Conservation (phyloP, 2,113 vertebrate species). For the Poeciliopsis retropinna region DNA sequence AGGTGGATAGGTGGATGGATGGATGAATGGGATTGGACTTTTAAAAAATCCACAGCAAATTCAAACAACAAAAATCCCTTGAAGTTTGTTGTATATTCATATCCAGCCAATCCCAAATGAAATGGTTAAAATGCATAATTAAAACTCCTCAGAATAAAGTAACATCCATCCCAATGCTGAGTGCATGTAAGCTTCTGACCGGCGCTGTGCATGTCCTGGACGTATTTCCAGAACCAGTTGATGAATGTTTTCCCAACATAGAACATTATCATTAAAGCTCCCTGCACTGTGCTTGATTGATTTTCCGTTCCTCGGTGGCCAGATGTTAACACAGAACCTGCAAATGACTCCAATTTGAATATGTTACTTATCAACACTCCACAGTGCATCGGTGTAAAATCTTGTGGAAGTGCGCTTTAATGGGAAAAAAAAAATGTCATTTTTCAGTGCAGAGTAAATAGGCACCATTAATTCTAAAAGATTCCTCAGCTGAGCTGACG, state of each 20-base stretch:
- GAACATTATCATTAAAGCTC: conserved; percentile 63
- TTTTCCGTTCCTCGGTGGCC: conserved; percentile 57
- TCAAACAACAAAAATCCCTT: too few relatives aligned
- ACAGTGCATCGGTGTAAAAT: conserved; percentile 72
- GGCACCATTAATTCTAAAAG: conserved; percentile 71
- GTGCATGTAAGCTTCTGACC: not conserved
- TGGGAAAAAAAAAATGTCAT: conserved; percentile 61
- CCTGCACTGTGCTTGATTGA: conserved; percentile 69
- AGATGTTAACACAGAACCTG: conserved; percentile 75
- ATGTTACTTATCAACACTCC: conserved; percentile 73
- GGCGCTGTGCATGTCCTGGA: conserved; percentile 13
- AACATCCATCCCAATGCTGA: not conserved
- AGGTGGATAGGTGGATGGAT: too few relatives aligned
- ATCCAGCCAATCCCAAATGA: too few relatives aligned
- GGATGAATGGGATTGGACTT: too few relatives aligned
- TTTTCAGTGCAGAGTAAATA: conserved; percentile 78
- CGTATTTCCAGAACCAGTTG: conserved; percentile 31
- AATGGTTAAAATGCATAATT: too few relatives aligned
- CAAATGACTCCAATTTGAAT: conserved; percentile 76
- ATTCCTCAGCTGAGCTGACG: conserved; percentile 67
- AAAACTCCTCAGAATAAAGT: too few relatives aligned
- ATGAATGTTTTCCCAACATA: conserved; percentile 68
- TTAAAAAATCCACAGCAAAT: too few relatives aligned
- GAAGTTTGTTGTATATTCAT: too few relatives aligned
- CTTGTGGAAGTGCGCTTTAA: conserved; percentile 61